These are phyloP conservation scores for Heliconius ethilla DNA, from an alignment of 2,888 invertebrate species.

Conservation along the genomic window DNA sequence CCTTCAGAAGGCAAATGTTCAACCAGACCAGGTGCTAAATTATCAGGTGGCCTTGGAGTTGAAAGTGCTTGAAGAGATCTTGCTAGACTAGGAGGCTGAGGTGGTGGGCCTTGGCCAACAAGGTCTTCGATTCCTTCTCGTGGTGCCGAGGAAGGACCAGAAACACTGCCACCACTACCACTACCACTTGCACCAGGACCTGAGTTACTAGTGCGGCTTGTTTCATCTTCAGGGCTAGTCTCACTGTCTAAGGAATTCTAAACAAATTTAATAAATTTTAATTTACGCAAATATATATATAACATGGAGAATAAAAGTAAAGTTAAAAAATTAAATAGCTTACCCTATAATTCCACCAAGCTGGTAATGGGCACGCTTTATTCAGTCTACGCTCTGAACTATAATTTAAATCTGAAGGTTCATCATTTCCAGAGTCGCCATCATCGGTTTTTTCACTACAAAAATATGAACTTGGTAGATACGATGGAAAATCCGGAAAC, in stretches of 20 bases:
- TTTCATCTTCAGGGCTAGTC: slow-evolving; percentile 75
- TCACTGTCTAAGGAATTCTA: slow-evolving; percentile 76
- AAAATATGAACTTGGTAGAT: slow-evolving; percentile 75
- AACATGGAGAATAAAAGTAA: neutral
- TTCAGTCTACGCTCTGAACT: slow-evolving; percentile 77
- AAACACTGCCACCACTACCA: slow-evolving; percentile 55
- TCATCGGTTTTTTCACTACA: slow-evolving; percentile 87
- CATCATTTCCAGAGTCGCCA: slow-evolving; percentile 97
- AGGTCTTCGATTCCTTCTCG: slow-evolving; percentile 50
- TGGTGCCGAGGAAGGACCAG: slow-evolving; percentile 47
- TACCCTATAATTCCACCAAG: slow-evolving; percentile 72
- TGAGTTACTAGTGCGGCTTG: slow-evolving; percentile 66
- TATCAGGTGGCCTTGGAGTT: slow-evolving; percentile 82
- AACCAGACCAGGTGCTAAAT: slow-evolving; percentile 83
- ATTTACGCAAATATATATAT: neutral
- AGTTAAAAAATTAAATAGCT: slow-evolving; percentile 44
- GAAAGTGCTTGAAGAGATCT: slow-evolving; percentile 84
- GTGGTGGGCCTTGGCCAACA: slow-evolving; percentile 63
- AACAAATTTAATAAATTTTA: slow-evolving; percentile 33
- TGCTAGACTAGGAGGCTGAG: slow-evolving; percentile 81
- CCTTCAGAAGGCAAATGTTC: slow-evolving; percentile 89
- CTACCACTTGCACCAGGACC: slow-evolving; percentile 65
- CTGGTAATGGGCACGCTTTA: slow-evolving; percentile 62
- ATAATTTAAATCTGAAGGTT: slow-evolving; percentile 88
- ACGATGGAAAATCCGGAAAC: slow-evolving; percentile 89